Evolutionary conservation across 2,888 invertebrate species (phyloP).

Genomic region (Trilocha varians): DNA sequence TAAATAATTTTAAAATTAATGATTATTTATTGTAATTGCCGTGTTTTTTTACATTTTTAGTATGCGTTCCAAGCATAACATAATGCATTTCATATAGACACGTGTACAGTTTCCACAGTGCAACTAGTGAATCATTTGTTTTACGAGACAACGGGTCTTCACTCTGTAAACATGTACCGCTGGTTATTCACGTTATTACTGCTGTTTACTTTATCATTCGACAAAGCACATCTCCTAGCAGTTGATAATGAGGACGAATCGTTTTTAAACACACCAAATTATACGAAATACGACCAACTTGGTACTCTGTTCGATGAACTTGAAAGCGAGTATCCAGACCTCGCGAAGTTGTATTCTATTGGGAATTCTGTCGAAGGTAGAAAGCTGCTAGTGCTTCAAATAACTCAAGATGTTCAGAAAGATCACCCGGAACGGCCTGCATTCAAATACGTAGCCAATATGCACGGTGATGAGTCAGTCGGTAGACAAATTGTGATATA

Average conservation of each 20-base stretch:
- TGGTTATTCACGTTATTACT: constrained; percentile 36
- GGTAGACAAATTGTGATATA: constrained; percentile 88
- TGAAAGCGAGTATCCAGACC: constrained; percentile 75
- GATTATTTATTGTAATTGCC: too few species aligned
- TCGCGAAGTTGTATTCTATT: constrained; percentile 81
- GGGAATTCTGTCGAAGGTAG: constrained; percentile 89
- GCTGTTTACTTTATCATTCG: constrained; percentile 45
- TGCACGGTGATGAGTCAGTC: constrained; percentile 96
- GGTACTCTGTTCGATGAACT: constrained; percentile 76
- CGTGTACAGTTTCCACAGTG: too few species aligned
- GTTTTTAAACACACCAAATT: constrained; percentile 74
- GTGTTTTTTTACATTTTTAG: too few species aligned
- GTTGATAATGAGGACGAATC: constrained; percentile 58
- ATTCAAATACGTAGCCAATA: constrained; percentile 95
- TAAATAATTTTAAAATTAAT: too few species aligned
- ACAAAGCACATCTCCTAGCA: constrained; percentile 42
- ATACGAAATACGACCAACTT: constrained; percentile 81
- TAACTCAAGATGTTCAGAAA: constrained; percentile 77
- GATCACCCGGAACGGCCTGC: constrained; percentile 82
- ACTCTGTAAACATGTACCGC: constrained; percentile 30
- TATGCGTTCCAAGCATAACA: too few species aligned
- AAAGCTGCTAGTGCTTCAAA: constrained; percentile 87
- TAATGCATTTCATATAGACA: too few species aligned
- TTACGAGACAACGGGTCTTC: too few species aligned
- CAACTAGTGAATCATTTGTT: too few species aligned